Conservation (phyloP, 2,113 vertebrate genomes). For the Chamaetylas fuelleborni region DNA sequence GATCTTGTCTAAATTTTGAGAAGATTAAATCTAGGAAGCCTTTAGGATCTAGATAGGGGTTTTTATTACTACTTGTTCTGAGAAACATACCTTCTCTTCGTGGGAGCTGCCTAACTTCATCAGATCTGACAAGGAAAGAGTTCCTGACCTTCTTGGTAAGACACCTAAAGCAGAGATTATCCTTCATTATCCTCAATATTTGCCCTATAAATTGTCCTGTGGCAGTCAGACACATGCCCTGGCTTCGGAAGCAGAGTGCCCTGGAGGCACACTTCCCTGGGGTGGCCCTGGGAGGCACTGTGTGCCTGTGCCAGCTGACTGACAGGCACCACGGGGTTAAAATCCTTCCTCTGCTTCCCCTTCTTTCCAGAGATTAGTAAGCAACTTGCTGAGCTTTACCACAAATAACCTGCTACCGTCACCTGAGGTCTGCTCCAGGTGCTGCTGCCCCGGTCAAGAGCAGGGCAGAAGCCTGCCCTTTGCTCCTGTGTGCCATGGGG, state of each 20-base stretch:
- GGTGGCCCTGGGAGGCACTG: constrained; percentile 22
- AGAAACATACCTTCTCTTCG: neutral
- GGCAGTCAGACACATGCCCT: neutral
- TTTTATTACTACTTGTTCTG: neutral
- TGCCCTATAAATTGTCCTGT: constrained; percentile 18
- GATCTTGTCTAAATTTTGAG: neutral
- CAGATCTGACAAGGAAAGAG: neutral
- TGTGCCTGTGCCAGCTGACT: neutral
- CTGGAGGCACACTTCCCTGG: neutral
- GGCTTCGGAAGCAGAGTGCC: accelerated
- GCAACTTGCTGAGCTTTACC: constrained; percentile 30
- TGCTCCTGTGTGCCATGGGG: accelerated
- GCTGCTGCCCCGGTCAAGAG: neutral
- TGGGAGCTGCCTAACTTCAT: neutral
- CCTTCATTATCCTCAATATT: constrained; percentile 51
- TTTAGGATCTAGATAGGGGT: neutral
- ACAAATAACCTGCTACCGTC: neutral
- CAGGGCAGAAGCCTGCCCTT: neutral
- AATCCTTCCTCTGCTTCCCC: neutral
- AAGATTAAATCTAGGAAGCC: neutral
- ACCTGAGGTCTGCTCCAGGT: neutral
- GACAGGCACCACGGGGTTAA: accelerated
- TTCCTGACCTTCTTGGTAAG: constrained; percentile 29
- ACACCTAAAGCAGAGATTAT: constrained; percentile 44
- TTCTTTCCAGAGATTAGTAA: constrained; percentile 10